Evolutionary conservation across 2,797 vertebrate genomes (phyloP), one percentile per base, ranked within the genome.

Genomic region (Manis crassicaudata): DNA sequence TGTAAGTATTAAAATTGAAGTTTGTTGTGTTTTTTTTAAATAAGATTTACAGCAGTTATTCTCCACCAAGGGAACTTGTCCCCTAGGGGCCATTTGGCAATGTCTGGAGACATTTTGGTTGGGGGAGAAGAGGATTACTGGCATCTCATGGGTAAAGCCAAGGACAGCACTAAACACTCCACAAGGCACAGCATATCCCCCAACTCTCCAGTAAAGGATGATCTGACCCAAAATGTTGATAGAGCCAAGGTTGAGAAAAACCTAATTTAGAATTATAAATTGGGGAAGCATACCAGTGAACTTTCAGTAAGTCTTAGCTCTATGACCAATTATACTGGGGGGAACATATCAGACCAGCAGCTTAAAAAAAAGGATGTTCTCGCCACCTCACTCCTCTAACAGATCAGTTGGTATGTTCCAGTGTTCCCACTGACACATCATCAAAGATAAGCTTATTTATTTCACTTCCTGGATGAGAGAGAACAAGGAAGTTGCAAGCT

Each of bases 391-490:
- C 3, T 86, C 92, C 68, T 89, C 50, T 1, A 63, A 21, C 7
- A 76, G 50, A 82, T 88, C 60, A 27, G 73, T 16, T 20, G 0
- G 3, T 0, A 29, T 37, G 1, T 4, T 6, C 12, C 7, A 84
- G 50, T 77, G 85, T 80, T 35, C 88, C 80, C 23, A 0, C 6
- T 27, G 76, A 58, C 70, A 73, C 87, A 4, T 82, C 88, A 25
- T 96, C 32, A 65, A 85, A 94, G 77, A 50, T 5, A 3, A 0
- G 17, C 72, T 92, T 94, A 88, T 89, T 56, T 63, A 91, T 76
- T 90, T 93, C 90, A 20, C 96, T 96, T 97, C 76, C 93, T 94
- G 96, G 92, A 93, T 96, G 73, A 97, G n/a, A n/a, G 90, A 95
- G 70, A 96, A 95, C 25, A 67, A 87, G 96, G 80, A 9, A 97